Evolutionary conservation across 2,888 invertebrate genomes (phyloP).

Genomic region (Blomia tropicalis): DNA sequence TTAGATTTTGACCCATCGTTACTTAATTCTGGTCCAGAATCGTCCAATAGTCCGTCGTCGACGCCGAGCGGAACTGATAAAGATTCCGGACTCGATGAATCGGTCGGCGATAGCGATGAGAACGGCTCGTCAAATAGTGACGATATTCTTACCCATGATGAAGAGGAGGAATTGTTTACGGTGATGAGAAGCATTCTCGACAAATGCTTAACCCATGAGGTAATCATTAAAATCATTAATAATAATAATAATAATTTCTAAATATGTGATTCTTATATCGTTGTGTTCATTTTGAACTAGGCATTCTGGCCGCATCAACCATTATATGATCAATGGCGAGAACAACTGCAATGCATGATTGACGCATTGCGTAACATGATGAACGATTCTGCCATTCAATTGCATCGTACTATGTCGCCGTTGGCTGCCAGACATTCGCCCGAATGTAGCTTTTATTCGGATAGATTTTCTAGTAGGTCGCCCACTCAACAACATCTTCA

Average conservation of each 20-base stretch:
- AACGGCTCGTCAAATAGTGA: not conserved
- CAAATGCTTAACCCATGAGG: constrained; percentile 9
- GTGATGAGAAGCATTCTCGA: constrained; percentile 1
- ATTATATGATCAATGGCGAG: not conserved
- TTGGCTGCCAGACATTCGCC: not conserved
- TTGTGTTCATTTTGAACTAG: not conserved
- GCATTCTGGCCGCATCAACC: constrained; percentile 2
- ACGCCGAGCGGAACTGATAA: constrained; percentile 8
- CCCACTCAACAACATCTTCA: no score
- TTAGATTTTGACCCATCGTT: not conserved
- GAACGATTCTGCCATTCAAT: not conserved
- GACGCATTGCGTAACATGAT: not conserved
- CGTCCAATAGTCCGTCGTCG: not conserved
- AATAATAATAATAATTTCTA: not conserved
- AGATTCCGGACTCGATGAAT: not conserved
- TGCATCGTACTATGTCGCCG: not conserved
- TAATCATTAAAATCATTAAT: not conserved
- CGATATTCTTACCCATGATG: not conserved
- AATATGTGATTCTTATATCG: not conserved
- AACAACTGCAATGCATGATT: constrained; percentile 11
- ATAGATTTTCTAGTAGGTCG: not conserved
- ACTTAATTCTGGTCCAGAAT: not conserved
- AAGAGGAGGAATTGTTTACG: constrained; percentile 4
- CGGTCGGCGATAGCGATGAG: not conserved
- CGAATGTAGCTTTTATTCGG: not conserved